phyloP scores from a whole-genome alignment of 1,140 invertebrate species.

The Arctopsyche grandis region DNA sequence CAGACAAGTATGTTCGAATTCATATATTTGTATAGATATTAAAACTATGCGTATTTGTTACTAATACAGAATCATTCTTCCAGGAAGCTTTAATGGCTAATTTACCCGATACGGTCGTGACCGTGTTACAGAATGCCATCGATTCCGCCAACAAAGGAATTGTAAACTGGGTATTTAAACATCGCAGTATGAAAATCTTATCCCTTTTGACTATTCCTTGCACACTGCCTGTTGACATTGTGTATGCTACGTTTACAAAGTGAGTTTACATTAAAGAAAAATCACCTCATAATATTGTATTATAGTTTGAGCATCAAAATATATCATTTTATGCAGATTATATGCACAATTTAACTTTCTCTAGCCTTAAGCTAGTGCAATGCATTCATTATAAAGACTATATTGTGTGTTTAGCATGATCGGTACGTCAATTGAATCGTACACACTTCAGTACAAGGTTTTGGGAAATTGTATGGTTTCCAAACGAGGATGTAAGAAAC shows the following conservation, averaged over 20 bases:
- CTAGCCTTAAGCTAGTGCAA: no score
- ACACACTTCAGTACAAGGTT: conserved; percentile 67
- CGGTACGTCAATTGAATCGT: conserved; percentile 67
- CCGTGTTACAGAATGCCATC: conserved; percentile 91
- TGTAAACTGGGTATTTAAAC: conserved; percentile 89
- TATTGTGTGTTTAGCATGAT: conserved; percentile 65
- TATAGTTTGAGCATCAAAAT: background rate
- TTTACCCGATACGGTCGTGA: conserved; percentile 85
- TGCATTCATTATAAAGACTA: no score
- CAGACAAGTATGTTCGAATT: conserved; percentile 71
- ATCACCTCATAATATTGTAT: no score
- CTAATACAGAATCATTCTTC: conserved; percentile 49
- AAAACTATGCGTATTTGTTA: background rate
- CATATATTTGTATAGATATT: background rate
- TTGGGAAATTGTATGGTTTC: conserved; percentile 63
- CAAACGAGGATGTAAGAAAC: conserved; percentile 61
- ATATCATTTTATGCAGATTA: background rate
- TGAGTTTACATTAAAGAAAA: conserved; percentile 65
- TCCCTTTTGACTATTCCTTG: conserved; percentile 85
- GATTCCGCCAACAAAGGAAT: conserved; percentile 90
- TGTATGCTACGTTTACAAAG: conserved; percentile 85
- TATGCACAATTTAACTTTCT: background rate
- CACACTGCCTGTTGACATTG: conserved; percentile 85
- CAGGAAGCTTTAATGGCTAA: conserved; percentile 88
- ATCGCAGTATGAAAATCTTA: conserved; percentile 80